Evolutionary conservation across 64 coral and sea anemone species (phyloP), one percentile per base, ranked within the genome.

Genomic region (Dendrophyllia cribrosa): DNA sequence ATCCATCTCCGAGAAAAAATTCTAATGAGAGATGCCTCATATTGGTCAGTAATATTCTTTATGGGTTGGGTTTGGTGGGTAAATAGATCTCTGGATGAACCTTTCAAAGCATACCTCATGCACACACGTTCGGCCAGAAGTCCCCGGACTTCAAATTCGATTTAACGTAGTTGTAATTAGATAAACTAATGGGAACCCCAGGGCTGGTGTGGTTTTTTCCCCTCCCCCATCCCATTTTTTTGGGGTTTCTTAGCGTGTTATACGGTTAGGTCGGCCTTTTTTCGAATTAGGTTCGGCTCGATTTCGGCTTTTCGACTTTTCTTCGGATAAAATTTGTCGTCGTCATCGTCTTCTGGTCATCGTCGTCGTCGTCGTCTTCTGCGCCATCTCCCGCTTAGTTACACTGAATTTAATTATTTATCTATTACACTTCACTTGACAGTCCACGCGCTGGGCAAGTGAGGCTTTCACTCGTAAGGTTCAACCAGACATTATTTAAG

Each of bases 51-150:
- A 0, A 51, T 8, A 19, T 22, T 50, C 17, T 15, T 76, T 52
- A 43, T 76, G 74, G 74, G 74, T 20, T 76, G 74, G 74, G 74
- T 49, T 5, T 3, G 48, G 74, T 6, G 74, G 48, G 45, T 76
- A 52, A 7, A 21, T 51, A 76, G 74, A 51, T 46, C 74, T 76
- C 74, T 76, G 74, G 74, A 76, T 76, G 74, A 52, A 76, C 74
- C 74, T 76, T 76, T n/a, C 74, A 76, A 76, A 76, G 74, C 74
- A 76, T 76, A 51, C 74, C 7, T 34, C 34, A 51, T 25, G 7
- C 74, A 76, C 74, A 76, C 74, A 76, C 74, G 16, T 76, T 76
- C 74, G 74, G 74, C 49, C 19, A 9, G 47, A 76, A 76, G 47
- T 76, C 47, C 12, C 0, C 21, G 48, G 17, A 50, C 17, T 50